Conservation (phyloP, 2,888 invertebrate genomes). For the Ferdinandea cuprea region DNA sequence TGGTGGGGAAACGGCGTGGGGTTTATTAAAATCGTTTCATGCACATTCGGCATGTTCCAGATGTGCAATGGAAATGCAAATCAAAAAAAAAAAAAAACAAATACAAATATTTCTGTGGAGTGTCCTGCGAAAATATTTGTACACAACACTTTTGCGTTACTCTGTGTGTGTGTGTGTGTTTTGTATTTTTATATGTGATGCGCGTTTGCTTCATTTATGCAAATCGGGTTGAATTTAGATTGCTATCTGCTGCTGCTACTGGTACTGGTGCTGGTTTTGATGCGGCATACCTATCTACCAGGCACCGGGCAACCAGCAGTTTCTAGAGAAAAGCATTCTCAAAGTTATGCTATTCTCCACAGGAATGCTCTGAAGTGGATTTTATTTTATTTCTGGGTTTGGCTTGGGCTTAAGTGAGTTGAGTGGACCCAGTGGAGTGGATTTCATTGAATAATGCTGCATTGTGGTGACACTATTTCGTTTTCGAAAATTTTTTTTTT, state of each 20-base stretch:
- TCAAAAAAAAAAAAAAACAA: neutral
- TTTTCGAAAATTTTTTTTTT: no score
- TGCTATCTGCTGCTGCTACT: conserved; percentile 51
- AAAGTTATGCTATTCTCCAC: conserved; percentile 42
- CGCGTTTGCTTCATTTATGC: conserved; percentile 68
- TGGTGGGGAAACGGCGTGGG: neutral
- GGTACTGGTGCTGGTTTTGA: conserved; percentile 13
- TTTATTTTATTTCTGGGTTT: conserved; percentile 60
- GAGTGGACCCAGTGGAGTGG: conserved; percentile 69
- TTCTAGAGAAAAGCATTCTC: conserved; percentile 1
- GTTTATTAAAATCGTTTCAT: conserved; percentile 53
- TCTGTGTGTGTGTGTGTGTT: neutral
- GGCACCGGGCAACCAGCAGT: neutral
- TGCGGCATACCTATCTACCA: no score
- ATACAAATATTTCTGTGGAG: conserved; percentile 28
- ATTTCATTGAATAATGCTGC: conserved; percentile 70
- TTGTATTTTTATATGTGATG: conserved; percentile 15
- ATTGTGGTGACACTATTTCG: conserved; percentile 65
- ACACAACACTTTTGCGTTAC: conserved; percentile 38
- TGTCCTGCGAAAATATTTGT: conserved; percentile 59
- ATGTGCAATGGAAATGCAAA: conserved; percentile 11
- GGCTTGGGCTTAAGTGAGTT: conserved; percentile 48
- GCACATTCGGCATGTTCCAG: conserved; percentile 46
- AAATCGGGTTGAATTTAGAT: conserved; percentile 74
- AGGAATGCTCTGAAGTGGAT: conserved; percentile 62